Conservation (phyloP, 2,113 vertebrate species). For the Grammomys surdaster region DNA sequence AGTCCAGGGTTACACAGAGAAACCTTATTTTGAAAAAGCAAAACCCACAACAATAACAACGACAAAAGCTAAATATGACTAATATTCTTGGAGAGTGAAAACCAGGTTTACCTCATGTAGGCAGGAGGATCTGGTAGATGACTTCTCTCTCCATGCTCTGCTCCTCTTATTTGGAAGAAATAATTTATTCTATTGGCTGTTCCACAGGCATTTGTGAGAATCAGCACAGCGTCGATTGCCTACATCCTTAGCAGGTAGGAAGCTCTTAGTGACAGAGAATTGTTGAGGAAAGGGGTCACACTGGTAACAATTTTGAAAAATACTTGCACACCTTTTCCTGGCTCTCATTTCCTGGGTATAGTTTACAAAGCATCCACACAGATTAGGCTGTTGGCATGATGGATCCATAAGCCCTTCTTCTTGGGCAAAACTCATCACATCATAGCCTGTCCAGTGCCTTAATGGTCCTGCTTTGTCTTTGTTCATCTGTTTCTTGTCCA, state of each 20-base stretch:
- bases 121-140: background rate
- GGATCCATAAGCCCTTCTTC: background rate
- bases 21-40: background rate
- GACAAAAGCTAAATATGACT: background rate
- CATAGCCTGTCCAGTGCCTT: background rate
- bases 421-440: background rate
- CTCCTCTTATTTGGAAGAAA: background rate
- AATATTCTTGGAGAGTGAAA: constrained; percentile 6
- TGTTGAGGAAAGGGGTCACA: background rate
- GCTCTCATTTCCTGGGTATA: background rate
- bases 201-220: background rate
- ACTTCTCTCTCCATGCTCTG: background rate
- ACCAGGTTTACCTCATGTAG: background rate
- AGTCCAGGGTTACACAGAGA: background rate
- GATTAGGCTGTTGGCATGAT: background rate
- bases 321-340: background rate
- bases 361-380: background rate
- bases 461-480: background rate
- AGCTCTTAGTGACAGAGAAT: background rate
- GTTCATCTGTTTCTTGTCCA: background rate
- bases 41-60: background rate
- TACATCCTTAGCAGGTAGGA: background rate
- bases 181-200: background rate
- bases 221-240: background rate
- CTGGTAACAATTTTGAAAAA: background rate